Conservation (phyloP, 2,797 vertebrate species). For the Acanthurus leucopareius region DNA sequence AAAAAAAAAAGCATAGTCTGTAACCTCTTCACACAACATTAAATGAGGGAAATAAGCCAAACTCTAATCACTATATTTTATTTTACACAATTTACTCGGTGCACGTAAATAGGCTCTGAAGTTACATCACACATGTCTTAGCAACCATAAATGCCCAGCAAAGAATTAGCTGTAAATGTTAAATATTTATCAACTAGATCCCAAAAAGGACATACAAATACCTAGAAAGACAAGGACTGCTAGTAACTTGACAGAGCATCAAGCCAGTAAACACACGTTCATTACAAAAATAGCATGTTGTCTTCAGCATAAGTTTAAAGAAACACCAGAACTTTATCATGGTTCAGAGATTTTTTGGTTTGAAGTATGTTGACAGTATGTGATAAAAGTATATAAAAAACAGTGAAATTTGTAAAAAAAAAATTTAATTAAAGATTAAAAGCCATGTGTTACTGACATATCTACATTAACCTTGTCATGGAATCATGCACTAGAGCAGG, state of each 20-base stretch:
- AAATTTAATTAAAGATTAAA: no score
- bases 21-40: neutral
- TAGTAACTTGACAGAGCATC: neutral
- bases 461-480: no score
- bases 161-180: conserved; percentile 20
- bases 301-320: no score
- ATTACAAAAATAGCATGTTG: neutral
- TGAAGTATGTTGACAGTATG: neutral
- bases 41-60: conserved; percentile 10
- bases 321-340: neutral
- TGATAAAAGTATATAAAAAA: neutral
- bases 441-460: no score
- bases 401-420: no score
- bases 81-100: conserved; percentile 5
- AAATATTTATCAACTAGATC: neutral
- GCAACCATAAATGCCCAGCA: conserved; percentile 14
- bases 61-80: conserved; percentile 3
- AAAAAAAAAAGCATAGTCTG: neutral
- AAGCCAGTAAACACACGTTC: neutral
- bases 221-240: neutral
- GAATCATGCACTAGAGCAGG: no score
- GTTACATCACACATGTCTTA: conserved; percentile 18
- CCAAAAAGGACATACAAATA: neutral
- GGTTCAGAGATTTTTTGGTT: neutral
- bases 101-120: neutral